Percentiles rank a stretch among this genome's conserved stretches.
These are phyloP conservation scores for Nemotelus pantherinus DNA, from an alignment of 2,888 invertebrate genomes.

Conservation along the genomic window DNA sequence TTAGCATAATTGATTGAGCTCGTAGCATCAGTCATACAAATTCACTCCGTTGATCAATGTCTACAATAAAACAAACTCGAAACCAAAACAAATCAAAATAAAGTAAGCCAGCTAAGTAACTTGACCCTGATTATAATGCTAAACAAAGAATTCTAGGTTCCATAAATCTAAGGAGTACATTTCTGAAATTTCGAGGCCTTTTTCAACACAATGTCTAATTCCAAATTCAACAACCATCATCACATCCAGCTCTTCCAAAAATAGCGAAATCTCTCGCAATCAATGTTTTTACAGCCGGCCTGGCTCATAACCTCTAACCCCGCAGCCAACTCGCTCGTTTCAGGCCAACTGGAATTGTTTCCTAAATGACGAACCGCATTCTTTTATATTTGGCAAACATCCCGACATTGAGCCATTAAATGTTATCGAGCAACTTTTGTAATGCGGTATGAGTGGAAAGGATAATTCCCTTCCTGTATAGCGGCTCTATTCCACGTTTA, in stretches of 20 bases:
- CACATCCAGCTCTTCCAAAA: not conserved
- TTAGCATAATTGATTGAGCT: no score
- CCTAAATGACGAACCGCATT: not conserved
- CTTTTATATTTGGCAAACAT: constrained; percentile 15
- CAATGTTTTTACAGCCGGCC: constrained; percentile 25
- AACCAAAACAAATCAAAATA: no score
- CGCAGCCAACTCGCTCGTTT: not conserved
- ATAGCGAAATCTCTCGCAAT: constrained; percentile 9
- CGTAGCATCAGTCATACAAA: no score
- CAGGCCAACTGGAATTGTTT: not conserved
- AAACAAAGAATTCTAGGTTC: no score
- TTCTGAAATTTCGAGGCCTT: no score
- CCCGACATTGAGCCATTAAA: constrained; percentile 31
- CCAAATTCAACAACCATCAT: not conserved
- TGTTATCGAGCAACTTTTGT: constrained; percentile 31
- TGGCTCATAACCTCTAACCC: constrained; percentile 3
- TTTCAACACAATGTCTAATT: no score
- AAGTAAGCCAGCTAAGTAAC: no score
- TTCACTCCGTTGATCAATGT: no score
- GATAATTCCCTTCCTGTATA: not conserved
- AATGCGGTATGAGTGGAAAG: not conserved
- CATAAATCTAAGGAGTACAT: no score
- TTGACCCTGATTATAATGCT: no score
- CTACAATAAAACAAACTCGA: no score
- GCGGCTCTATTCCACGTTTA: no score